Conservation (phyloP, 92 coral and sea anemone genomes). For the Plumapathes pennacea region DNA sequence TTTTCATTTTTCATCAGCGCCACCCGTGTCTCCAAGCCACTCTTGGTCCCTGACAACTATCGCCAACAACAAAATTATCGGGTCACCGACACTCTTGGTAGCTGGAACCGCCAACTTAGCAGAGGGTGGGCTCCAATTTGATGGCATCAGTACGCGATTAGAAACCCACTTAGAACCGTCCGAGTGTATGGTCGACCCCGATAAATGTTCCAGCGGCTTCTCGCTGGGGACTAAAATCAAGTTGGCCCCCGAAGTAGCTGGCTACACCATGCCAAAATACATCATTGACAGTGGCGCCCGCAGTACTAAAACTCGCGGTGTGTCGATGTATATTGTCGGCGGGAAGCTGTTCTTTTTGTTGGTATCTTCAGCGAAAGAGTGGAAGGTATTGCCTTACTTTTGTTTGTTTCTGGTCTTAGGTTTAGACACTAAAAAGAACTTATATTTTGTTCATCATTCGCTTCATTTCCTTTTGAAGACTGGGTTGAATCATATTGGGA, state of each 20-base stretch:
- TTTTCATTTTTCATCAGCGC: slow-evolving; percentile 30
- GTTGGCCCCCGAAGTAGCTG: slow-evolving; percentile 35
- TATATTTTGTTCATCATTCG: too few species aligned
- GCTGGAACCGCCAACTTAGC: slow-evolving; percentile 35
- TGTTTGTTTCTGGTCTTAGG: too few species aligned
- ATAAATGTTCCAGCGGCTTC: slow-evolving; percentile 64
- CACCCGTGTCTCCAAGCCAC: slow-evolving; percentile 62
- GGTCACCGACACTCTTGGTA: slow-evolving; percentile 50
- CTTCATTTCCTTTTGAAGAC: neutral
- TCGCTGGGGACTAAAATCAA: slow-evolving; percentile 74
- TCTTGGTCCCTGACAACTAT: slow-evolving; percentile 59
- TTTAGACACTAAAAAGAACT: too few species aligned
- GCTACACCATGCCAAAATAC: slow-evolving; percentile 62
- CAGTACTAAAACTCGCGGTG: slow-evolving; percentile 70
- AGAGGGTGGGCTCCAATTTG: slow-evolving; percentile 66
- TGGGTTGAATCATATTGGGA: too few species aligned
- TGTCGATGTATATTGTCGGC: slow-evolving; percentile 64
- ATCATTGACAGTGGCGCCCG: slow-evolving; percentile 84
- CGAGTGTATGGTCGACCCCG: slow-evolving; percentile 79
- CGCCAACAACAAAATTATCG: slow-evolving; percentile 40
- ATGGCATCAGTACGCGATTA: slow-evolving; percentile 69
- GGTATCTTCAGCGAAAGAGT: slow-evolving; percentile 55
- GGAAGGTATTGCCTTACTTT: slow-evolving; percentile 60
- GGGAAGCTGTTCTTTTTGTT: slow-evolving; percentile 71
- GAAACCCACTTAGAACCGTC: slow-evolving; percentile 31